A percentile compares a stretch with the other conserved stretches of the same genome.
Conservation (phyloP, 2,113 vertebrate genomes). For the Notarius lentiginosus region DNA sequence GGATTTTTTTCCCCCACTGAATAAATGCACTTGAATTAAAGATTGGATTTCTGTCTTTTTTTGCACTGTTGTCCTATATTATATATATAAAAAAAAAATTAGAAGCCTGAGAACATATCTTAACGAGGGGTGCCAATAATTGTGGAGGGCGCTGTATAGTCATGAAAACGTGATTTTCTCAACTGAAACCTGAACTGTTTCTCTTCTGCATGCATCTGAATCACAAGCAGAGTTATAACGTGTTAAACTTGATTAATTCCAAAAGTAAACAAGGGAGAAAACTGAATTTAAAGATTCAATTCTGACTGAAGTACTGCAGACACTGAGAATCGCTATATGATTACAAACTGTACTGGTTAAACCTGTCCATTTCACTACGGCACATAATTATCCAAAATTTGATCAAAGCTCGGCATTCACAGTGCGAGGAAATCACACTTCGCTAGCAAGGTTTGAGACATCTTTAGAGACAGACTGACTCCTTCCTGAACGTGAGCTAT, state of each 20-base stretch:
- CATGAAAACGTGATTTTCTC: neutral
- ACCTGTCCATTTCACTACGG: neutral
- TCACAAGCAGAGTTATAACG: neutral
- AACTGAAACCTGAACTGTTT: slow-evolving; percentile 10
- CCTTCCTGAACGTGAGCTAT: neutral
- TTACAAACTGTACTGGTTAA: neutral
- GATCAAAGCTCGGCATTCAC: neutral
- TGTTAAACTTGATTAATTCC: neutral
- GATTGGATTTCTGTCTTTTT: no score
- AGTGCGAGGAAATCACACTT: neutral
- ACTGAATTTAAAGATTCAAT: neutral
- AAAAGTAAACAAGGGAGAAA: neutral
- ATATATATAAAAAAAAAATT: no score
- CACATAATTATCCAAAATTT: neutral
- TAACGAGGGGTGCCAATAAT: no score
- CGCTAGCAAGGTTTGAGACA: neutral
- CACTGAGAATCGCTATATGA: neutral
- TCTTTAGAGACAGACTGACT: neutral
- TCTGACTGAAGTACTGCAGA: neutral
- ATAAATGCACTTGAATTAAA: no score
- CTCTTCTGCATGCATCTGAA: neutral
- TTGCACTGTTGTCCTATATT: no score
- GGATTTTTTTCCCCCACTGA: no score
- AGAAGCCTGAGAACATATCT: no score
- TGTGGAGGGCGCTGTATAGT: no score